Evolutionary conservation across 2,113 vertebrate species (phyloP).

Genomic region (Xiphorhynchus elegans): DNA sequence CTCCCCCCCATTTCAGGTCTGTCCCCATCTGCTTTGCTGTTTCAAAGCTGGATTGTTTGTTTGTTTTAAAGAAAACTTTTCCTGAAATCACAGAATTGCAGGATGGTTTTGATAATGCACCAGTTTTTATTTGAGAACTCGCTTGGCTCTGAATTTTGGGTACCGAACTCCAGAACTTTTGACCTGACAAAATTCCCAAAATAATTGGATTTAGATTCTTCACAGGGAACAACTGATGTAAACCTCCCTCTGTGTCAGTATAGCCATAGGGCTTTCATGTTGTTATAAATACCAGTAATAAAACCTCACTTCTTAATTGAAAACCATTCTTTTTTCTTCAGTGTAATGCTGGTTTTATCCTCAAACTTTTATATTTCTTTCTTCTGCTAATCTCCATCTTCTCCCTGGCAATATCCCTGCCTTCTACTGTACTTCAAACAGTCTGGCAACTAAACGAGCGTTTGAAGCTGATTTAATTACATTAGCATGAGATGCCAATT

Average conservation of each 20-base stretch:
- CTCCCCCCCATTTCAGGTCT: background rate
- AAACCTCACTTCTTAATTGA: background rate
- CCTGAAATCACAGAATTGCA: background rate
- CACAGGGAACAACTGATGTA: background rate
- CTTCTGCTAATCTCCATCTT: background rate
- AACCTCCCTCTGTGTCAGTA: background rate
- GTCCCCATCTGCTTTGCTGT: background rate
- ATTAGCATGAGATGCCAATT: background rate
- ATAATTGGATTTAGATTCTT: background rate
- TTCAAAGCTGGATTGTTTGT: background rate
- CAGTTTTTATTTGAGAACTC: background rate
- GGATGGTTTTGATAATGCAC: background rate
- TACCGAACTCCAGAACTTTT: background rate
- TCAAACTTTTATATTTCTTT: background rate
- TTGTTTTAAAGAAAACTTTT: background rate
- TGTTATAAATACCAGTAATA: background rate
- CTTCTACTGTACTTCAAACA: background rate
- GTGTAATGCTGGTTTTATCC: background rate
- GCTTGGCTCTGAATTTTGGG: background rate
- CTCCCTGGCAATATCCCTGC: background rate
- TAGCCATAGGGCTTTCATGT: background rate
- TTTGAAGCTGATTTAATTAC: constrained; percentile 7
- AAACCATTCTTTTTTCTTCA: background rate
- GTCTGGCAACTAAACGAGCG: background rate
- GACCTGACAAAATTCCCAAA: background rate